These are phyloP conservation scores for Spilarctia lutea DNA, from an alignment of 2,888 invertebrate genomes.

Conservation along the genomic window DNA sequence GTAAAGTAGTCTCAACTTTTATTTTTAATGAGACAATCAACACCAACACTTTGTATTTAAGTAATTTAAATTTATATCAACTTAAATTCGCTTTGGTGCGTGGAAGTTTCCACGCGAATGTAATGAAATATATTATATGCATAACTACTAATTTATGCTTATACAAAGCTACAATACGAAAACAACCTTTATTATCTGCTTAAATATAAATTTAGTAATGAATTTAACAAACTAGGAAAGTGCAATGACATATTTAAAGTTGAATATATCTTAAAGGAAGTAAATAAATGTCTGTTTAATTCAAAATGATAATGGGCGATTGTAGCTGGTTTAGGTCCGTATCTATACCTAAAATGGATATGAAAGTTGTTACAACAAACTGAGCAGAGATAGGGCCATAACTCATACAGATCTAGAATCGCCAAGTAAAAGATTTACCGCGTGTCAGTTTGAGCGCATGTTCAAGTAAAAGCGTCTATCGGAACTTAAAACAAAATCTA, in stretches of 20 bases:
- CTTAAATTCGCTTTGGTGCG: neutral
- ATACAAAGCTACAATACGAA: neutral
- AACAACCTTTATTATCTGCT: neutral
- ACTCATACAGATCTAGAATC: constrained; percentile 74
- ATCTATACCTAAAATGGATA: constrained; percentile 75
- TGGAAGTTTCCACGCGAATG: neutral
- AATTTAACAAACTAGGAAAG: constrained; percentile 1
- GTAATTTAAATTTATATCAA: neutral
- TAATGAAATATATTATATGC: neutral
- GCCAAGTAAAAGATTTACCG: constrained; percentile 64
- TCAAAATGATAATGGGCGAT: constrained; percentile 44
- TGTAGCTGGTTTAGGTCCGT: constrained; percentile 58
- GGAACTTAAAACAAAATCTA: constrained; percentile 6
- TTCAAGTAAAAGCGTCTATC: constrained; percentile 45
- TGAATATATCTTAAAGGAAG: constrained; percentile 27
- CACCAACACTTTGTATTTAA: neutral
- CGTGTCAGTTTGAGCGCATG: constrained; percentile 47
- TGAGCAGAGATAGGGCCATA: constrained; percentile 63
- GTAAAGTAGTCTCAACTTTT: neutral
- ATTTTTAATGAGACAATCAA: neutral
- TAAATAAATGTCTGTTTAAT: constrained; percentile 39
- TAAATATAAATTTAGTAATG: neutral
- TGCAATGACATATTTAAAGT: constrained; percentile 1
- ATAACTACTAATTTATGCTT: neutral
- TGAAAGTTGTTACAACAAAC: constrained; percentile 72